Percentiles rank a stretch among this genome's conserved stretches.
Evolutionary conservation across 2,113 vertebrate species (phyloP).

Genomic region (Motacilla alba): DNA sequence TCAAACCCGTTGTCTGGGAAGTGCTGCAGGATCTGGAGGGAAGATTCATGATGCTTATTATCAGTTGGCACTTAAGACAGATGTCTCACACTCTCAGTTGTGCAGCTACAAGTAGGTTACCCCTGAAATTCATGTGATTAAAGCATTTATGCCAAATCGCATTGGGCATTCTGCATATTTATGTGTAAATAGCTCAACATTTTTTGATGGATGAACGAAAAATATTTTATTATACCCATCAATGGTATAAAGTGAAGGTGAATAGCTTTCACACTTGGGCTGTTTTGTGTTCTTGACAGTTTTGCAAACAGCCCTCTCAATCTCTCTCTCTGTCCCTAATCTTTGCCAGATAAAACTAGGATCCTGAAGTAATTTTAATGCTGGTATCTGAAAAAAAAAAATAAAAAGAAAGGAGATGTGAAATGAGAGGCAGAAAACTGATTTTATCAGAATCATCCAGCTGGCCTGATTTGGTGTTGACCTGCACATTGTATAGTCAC

Average conservation of each 20-base stretch:
- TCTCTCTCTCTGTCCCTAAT: neutral
- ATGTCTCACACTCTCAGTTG: neutral
- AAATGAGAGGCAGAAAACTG: neutral
- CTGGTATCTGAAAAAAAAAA: neutral
- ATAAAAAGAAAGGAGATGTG: neutral
- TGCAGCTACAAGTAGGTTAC: neutral
- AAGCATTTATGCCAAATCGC: neutral
- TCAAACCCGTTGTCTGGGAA: neutral
- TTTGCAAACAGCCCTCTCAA: constrained; percentile 25
- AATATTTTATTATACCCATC: constrained; percentile 28
- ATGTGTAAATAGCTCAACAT: neutral
- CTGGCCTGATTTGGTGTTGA: neutral
- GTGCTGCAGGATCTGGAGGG: neutral
- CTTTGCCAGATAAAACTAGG: neutral
- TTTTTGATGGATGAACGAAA: constrained; percentile 16
- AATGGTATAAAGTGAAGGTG: neutral
- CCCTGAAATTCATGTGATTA: neutral
- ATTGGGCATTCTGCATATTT: neutral
- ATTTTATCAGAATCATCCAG: neutral
- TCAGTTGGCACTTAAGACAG: neutral
- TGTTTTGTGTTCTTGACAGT: neutral
- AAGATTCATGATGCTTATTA: constrained; percentile 46
- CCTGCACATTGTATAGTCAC: neutral
- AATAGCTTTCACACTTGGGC: constrained; percentile 47
- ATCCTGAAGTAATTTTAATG: neutral